Evolutionary conservation across 2,113 vertebrate species (phyloP), one percentile per base, ranked within the genome.

Genomic region (Cinclus mexicanus): DNA sequence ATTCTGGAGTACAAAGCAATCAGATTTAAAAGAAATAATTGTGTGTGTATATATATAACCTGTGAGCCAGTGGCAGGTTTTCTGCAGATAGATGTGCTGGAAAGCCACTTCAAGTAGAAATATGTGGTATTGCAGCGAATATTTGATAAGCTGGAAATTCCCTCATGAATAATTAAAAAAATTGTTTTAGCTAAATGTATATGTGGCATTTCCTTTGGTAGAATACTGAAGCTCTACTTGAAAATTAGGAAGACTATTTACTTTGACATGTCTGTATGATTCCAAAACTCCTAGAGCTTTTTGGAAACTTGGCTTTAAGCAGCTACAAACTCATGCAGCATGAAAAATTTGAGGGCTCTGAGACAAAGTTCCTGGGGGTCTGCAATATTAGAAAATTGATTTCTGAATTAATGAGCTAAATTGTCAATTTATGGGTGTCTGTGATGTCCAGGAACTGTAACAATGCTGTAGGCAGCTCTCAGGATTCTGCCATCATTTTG

Each of bases 241-340:
- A 57, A 83, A 86, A 75, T 57, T 29, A 85, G 52, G 31, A 41
- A 22, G 21, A 41, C 56, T 4, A n/a, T 78, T 85, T 52, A 9
- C 41, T 65, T 90, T 74, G 33, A 68, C 15, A 55, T 1, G 0
- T 5, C 59, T 0, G 1, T 55, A 56, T 1, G 4, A n/a, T 64
- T 68, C 11, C 53, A 83, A 64, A 76, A 37, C 10, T 44, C 44
- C 26, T 56, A 46, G 47, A 88, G 20, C 3, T 20, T 79, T 80
- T 88, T 80, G 33, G 49, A 71, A 80, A 42, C 8, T 56, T 71
- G 12, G 5, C 9, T 15, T 71, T 71, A 63, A 72, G 13, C 12
- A 64, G 6, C 4, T 74, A 31, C 42, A 18, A 87, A 42, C 22
- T 50, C 16, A 28, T 7, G 7, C 3, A 7, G 7, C 33, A 16